A percentile compares a stretch with the other conserved stretches of the same genome.
These are phyloP conservation scores for Rousettus madagascariensis DNA, from an alignment of 2,797 vertebrate species.

Conservation along the genomic window DNA sequence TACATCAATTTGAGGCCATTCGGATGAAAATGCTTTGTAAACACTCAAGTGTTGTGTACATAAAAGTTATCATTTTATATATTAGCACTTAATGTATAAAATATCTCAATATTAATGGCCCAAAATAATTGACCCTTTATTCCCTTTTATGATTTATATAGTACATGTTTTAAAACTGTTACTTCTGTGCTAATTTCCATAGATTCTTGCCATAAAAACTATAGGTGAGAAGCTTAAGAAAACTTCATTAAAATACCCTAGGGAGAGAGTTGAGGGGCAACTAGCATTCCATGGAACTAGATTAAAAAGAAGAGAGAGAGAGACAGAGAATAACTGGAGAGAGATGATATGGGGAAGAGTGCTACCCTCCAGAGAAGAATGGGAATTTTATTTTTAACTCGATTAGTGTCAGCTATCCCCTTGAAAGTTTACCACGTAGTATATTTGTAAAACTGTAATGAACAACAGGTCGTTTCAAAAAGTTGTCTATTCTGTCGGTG, in stretches of 20 bases:
- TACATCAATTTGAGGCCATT: background rate
- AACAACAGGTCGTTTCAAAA: constrained; percentile 8
- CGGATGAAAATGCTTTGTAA: constrained; percentile 24
- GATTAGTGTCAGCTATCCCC: background rate
- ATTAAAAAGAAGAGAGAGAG: background rate
- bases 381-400: background rate
- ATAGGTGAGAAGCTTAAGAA: background rate
- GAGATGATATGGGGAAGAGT: background rate
- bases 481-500: background rate
- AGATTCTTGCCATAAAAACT: background rate
- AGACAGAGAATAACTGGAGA: fast-evolving
- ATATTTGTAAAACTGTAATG: constrained; percentile 50
- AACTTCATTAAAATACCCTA: background rate
- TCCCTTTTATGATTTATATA: background rate
- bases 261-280: background rate
- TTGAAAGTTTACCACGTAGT: background rate
- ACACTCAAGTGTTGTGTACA: background rate
- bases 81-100: background rate
- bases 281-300: background rate
- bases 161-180: background rate
- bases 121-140: background rate
- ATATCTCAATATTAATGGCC: background rate
- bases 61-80: background rate
- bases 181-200: constrained; percentile 5
- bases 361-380: background rate